These are phyloP conservation scores for Oncorhynchus tshawytscha DNA, from an alignment of 2,113 vertebrate species.

Conservation along the genomic window DNA sequence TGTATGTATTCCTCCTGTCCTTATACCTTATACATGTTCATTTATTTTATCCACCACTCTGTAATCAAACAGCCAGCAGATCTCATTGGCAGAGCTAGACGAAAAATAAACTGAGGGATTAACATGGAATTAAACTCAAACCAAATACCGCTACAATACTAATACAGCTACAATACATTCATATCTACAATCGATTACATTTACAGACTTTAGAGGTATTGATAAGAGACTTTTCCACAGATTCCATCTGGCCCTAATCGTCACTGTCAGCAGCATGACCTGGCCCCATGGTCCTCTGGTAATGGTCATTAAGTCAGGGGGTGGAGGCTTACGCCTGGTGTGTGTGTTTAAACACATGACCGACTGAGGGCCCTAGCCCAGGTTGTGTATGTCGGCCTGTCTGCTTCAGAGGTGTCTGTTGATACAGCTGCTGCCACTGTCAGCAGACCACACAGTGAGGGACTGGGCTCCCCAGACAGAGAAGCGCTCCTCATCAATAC, in stretches of 20 bases:
- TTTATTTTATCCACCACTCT: neutral
- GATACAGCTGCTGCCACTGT: conserved; percentile 21
- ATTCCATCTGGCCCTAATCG: neutral
- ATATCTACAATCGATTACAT: no score
- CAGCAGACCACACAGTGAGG: conserved; percentile 1
- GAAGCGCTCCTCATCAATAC: neutral
- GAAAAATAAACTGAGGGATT: no score
- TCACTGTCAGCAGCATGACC: neutral
- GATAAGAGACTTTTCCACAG: neutral
- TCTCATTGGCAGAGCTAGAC: neutral
- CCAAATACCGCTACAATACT: no score
- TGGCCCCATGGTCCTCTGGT: neutral
- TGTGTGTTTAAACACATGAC: neutral
- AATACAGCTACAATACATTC: no score
- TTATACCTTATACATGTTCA: neutral
- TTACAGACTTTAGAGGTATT: neutral
- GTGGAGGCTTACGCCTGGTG: neutral
- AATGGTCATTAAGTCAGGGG: neutral
- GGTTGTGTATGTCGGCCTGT: neutral
- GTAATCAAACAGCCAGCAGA: conserved; percentile 15
- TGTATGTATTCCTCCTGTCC: conserved; percentile 30
- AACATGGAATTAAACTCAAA: no score
- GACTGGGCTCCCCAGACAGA: neutral
- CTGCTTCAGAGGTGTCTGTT: neutral
- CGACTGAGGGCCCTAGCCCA: no score